These are phyloP conservation scores for Isaurus tuberculatus DNA, from an alignment of 92 coral and sea anemone genomes.

Conservation along the genomic window DNA sequence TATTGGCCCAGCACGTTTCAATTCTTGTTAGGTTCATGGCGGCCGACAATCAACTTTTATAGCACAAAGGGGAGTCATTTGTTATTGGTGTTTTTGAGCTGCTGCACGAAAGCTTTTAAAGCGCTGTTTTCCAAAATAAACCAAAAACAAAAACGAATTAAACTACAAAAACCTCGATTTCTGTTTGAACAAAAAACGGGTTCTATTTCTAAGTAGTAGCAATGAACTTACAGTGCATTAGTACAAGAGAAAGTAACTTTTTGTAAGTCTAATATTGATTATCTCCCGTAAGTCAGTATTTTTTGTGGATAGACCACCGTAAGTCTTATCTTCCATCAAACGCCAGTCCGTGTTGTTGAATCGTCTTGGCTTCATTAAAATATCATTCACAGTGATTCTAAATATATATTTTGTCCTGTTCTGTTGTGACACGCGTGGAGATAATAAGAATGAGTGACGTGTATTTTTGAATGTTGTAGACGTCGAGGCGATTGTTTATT, in stretches of 20 bases:
- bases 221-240: not conserved
- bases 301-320: not conserved
- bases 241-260: not conserved
- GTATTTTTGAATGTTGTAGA: constrained; percentile 18
- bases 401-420: not conserved
- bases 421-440: constrained; percentile 8
- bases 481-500: constrained; percentile 19
- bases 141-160: not conserved
- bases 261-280: not conserved
- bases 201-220: not conserved
- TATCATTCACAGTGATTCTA: not conserved
- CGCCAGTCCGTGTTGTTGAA: not conserved
- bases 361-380: not conserved
- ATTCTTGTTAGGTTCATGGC: constrained; percentile 24
- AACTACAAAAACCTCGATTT: not conserved
- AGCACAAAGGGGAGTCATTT: constrained; percentile 38
- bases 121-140: not conserved
- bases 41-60: constrained; percentile 31
- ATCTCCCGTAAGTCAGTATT: not conserved
- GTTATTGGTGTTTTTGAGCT: not conserved
- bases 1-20: constrained; percentile 47
- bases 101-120: constrained; percentile 42
- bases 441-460: constrained; percentile 11
- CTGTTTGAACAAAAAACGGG: not conserved
- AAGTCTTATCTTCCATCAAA: not conserved